Percentiles rank a stretch among this genome's conserved stretches.
Evolutionary conservation across 2,888 invertebrate species (phyloP).

Genomic region (Tipula unca): DNA sequence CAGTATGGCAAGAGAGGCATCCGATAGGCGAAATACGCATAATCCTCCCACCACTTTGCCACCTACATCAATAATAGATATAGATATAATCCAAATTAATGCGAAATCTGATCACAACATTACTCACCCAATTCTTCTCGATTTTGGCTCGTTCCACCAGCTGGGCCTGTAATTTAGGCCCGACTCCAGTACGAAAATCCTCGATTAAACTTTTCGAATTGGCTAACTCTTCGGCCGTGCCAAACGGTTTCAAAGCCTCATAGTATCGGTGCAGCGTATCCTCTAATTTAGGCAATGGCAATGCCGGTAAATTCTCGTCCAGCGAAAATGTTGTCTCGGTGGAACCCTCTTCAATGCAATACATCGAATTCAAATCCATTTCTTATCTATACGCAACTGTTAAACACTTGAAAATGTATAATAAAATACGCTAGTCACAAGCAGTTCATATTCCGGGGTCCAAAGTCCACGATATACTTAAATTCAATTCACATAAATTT

Average conservation of each 20-base stretch:
- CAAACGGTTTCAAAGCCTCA: constrained; percentile 44
- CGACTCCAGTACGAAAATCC: constrained; percentile 45
- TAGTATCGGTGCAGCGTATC: constrained; percentile 48
- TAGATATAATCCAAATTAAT: neutral
- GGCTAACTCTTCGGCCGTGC: constrained; percentile 40
- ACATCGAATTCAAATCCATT: constrained; percentile 38
- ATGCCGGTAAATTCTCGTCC: constrained; percentile 44
- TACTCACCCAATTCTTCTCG: constrained; percentile 46
- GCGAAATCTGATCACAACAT: neutral
- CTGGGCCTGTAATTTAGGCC: constrained; percentile 43
- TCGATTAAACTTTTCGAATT: constrained; percentile 41
- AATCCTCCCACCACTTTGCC: constrained; percentile 50
- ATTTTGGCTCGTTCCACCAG: constrained; percentile 41
- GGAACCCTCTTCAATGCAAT: constrained; percentile 30
- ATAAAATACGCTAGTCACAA: neutral
- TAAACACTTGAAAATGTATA: neutral
- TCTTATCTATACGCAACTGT: neutral
- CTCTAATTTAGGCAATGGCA: constrained; percentile 47
- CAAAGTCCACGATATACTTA: neutral
- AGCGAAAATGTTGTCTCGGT: constrained; percentile 43
- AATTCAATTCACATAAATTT: neutral
- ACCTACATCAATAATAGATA: constrained; percentile 27
- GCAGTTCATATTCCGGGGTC: neutral
- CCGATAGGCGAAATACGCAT: constrained; percentile 46
- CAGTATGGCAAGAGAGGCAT: constrained; percentile 45